phyloP scores from a whole-genome alignment of 2,797 vertebrate species.

The Poecilia picta region DNA sequence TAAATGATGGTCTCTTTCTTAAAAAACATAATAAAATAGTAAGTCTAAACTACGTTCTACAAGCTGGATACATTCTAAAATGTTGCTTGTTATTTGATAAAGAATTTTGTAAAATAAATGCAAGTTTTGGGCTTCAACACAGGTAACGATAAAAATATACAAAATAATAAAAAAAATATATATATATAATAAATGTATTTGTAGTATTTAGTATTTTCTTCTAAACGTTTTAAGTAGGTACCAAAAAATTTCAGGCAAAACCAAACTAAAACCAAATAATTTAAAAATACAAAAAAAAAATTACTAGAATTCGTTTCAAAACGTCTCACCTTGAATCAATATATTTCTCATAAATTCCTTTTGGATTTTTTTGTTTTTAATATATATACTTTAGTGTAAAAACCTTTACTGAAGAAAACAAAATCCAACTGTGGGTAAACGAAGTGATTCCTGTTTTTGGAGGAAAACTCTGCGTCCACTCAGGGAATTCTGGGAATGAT shows the following conservation, averaged over 20 bases:
- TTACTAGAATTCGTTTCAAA: background rate
- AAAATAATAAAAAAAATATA: background rate
- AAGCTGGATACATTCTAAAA: background rate
- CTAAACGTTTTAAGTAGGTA: background rate
- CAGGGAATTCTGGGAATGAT: conserved; percentile 70
- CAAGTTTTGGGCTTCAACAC: background rate
- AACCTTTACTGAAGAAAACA: background rate
- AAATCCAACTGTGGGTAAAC: background rate
- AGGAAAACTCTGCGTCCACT: conserved; percentile 57
- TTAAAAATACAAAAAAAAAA: background rate
- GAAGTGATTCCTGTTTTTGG: background rate
- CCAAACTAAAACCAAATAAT: background rate
- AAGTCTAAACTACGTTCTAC: background rate
- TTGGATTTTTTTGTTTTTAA: background rate
- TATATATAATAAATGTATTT: background rate
- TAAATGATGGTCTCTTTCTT: background rate
- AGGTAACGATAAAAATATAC: background rate
- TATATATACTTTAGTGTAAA: background rate
- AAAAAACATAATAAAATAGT: background rate
- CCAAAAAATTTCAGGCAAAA: background rate
- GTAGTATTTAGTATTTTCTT: background rate
- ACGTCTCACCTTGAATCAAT: background rate
- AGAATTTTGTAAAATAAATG: background rate
- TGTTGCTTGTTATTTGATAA: background rate
- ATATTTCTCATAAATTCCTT: background rate